phyloP scores from a whole-genome alignment of 1,140 invertebrate genomes.

The Drosophila saltans region DNA sequence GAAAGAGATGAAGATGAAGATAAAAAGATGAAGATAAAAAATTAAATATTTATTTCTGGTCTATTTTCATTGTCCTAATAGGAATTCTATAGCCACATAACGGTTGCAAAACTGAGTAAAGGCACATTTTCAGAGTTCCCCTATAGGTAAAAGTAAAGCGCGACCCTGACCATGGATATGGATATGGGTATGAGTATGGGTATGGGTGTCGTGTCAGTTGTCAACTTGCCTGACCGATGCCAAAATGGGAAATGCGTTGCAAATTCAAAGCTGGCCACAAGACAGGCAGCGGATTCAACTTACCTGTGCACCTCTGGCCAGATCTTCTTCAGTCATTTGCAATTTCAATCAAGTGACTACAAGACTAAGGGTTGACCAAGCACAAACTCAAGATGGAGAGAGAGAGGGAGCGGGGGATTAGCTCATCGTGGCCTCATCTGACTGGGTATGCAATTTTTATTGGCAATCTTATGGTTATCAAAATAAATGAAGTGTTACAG shows the following conservation, averaged over 20 bases:
- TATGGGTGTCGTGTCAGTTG: constrained; percentile 65
- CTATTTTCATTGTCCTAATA: too few relatives aligned
- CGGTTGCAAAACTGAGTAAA: too few relatives aligned
- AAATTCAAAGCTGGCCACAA: constrained; percentile 48
- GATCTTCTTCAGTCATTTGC: constrained; percentile 46
- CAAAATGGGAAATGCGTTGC: constrained; percentile 73
- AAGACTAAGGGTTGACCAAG: constrained; percentile 71
- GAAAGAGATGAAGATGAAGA: too few relatives aligned
- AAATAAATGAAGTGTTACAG: constrained; percentile 80
- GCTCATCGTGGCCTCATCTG: constrained; percentile 10
- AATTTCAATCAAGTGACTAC: constrained; percentile 74
- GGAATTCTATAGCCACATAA: too few relatives aligned
- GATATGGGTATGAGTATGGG: not conserved
- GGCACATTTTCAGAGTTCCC: too few relatives aligned
- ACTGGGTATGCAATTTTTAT: constrained; percentile 52
- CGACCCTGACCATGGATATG: constrained; percentile 46
- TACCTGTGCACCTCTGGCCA: not conserved
- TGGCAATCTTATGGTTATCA: constrained; percentile 81
- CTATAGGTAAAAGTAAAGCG: not conserved
- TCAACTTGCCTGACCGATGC: constrained; percentile 62
- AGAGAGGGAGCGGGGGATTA: constrained; percentile 12
- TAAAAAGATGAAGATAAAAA: too few relatives aligned
- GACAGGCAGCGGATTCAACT: constrained; percentile 34
- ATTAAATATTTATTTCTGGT: too few relatives aligned
- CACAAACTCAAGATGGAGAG: not conserved